These are phyloP conservation scores for Drosophila nasuta DNA, from an alignment of 1,140 invertebrate species.

Conservation along the genomic window DNA sequence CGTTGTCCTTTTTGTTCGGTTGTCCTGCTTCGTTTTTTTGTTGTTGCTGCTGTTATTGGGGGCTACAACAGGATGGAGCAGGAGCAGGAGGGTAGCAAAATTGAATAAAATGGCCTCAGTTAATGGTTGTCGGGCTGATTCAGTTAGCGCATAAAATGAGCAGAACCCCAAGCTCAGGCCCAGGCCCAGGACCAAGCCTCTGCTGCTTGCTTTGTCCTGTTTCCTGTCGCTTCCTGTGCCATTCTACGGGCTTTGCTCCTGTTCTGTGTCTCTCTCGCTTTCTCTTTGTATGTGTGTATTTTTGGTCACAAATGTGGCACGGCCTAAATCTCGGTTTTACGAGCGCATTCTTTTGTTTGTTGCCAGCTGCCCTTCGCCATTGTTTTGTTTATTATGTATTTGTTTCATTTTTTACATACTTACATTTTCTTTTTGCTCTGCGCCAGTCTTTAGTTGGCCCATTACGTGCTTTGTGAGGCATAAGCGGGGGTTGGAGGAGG, in stretches of 20 bases:
- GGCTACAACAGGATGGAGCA: background rate
- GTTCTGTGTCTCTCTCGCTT: conserved; percentile 16
- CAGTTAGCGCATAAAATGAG: conserved; percentile 83
- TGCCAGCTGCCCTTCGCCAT: conserved; percentile 54
- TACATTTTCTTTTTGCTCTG: conserved; percentile 36
- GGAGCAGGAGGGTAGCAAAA: conserved; percentile 57
- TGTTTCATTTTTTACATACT: conserved; percentile 83
- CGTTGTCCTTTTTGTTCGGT: conserved; percentile 45
- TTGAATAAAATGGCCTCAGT: conserved; percentile 82
- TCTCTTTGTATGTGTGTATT: conserved; percentile 45
- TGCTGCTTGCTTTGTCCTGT: background rate
- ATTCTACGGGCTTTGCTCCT: conserved; percentile 18
- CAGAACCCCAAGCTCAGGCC: conserved; percentile 33
- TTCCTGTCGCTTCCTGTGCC: conserved; percentile 43
- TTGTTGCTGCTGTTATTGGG: background rate
- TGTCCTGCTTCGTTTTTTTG: conserved; percentile 28
- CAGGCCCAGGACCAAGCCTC: background rate
- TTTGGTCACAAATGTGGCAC: conserved; percentile 81
- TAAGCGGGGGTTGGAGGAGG: background rate
- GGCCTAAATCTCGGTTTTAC: conserved; percentile 83
- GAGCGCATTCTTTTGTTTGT: conserved; percentile 70
- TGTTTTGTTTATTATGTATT: conserved; percentile 80
- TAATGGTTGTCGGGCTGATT: conserved; percentile 83
- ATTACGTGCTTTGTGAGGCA: conserved; percentile 45
- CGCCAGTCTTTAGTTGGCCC: conserved; percentile 64